A percentile compares a stretch with the other conserved stretches of the same genome.
Evolutionary conservation across 2,888 invertebrate genomes (phyloP).

Genomic region (Coelogynopora nodosa): DNA sequence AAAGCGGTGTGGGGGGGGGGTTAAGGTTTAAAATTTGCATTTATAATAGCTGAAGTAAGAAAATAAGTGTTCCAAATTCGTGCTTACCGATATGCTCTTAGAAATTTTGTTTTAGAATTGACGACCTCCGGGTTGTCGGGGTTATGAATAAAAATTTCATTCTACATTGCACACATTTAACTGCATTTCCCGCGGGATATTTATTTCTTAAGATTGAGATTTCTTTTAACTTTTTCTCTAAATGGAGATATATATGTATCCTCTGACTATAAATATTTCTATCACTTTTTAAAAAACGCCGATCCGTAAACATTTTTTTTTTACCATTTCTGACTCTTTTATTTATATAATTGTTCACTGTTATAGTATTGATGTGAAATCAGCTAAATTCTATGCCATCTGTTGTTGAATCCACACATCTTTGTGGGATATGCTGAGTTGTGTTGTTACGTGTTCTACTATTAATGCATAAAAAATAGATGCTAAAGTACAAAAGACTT

Average conservation of each 20-base stretch:
- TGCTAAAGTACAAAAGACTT: too few relatives aligned
- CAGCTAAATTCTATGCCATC: background rate
- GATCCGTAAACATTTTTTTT: background rate
- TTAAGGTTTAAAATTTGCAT: slow-evolving; percentile 16
- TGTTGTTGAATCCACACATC: too few relatives aligned
- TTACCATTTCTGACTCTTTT: background rate
- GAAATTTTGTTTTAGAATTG: slow-evolving; percentile 28
- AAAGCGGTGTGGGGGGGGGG: background rate
- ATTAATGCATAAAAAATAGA: too few relatives aligned
- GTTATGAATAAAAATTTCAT: slow-evolving; percentile 31
- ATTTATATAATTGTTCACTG: background rate
- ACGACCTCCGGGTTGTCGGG: background rate
- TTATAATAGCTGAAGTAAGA: background rate
- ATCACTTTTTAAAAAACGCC: background rate
- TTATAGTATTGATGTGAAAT: background rate
- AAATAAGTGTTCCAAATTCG: slow-evolving; percentile 24
- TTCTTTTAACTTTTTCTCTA: too few relatives aligned
- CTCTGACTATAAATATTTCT: background rate
- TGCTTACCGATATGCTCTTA: background rate
- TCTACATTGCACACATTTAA: slow-evolving; percentile 31
- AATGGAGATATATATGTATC: background rate
- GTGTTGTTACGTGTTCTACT: too few relatives aligned
- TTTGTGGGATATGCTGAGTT: too few relatives aligned
- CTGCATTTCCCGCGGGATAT: slow-evolving; percentile 9
- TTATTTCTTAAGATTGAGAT: slow-evolving; percentile 24